phyloP scores from a whole-genome alignment of 2,113 vertebrate species.

The Bagarius yarrelli region DNA sequence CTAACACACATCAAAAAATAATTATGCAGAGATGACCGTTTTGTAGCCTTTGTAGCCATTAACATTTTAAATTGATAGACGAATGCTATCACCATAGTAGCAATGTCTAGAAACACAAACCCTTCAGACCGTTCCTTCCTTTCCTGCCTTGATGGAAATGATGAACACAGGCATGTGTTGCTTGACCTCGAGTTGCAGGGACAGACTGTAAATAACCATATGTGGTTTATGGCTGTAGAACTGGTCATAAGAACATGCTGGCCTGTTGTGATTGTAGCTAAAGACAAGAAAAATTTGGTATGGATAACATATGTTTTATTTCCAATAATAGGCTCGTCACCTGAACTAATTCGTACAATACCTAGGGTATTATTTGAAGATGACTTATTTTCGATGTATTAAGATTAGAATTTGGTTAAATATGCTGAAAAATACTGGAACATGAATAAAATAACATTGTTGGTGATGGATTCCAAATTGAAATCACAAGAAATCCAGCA shows the following conservation, averaged over 20 bases:
- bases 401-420: neutral
- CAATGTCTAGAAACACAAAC: constrained; percentile 63
- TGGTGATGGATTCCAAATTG: neutral
- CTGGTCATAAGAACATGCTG: constrained; percentile 1
- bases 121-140: constrained; percentile 55
- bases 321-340: too few species aligned
- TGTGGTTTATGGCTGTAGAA: constrained; percentile 31
- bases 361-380: neutral
- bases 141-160: constrained; percentile 50
- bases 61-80: too few species aligned
- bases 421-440: neutral
- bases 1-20: neutral
- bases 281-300: neutral
- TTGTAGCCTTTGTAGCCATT: neutral
- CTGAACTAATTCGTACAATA: too few species aligned
- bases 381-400: neutral
- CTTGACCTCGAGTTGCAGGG: constrained; percentile 46
- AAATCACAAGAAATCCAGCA: neutral
- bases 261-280: constrained; percentile 8
- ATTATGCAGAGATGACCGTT: neutral
- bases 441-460: neutral
- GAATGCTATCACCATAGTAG: too few species aligned
- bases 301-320: neutral
- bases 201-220: constrained; percentile 40
- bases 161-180: constrained; percentile 58